These are phyloP conservation scores for Halictus quadricinctus DNA, from an alignment of 2,888 invertebrate species.

Conservation along the genomic window DNA sequence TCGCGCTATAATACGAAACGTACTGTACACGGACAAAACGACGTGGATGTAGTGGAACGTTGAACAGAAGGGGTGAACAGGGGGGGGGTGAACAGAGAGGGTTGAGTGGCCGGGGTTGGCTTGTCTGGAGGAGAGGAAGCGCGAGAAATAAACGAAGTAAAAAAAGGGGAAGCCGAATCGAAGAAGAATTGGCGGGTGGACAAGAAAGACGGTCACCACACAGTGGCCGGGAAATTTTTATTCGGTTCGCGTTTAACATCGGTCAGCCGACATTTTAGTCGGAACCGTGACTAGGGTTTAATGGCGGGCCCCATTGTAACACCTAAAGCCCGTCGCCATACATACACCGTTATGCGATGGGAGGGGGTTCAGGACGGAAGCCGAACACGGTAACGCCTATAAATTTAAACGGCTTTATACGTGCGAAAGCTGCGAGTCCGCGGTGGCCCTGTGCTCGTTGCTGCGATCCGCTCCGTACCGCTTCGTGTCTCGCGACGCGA, in stretches of 20 bases:
- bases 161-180: constrained; percentile 1
- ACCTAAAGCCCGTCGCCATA: constrained; percentile 59
- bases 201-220: constrained; percentile 51
- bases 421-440: constrained; percentile 58
- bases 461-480: not conserved
- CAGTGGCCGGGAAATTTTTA: constrained; percentile 60
- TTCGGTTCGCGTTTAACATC: constrained; percentile 69
- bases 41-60: not conserved
- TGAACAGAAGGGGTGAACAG: not conserved
- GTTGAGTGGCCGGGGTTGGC: not conserved
- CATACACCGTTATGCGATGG: constrained; percentile 52
- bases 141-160: not conserved
- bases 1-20: not conserved
- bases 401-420: constrained; percentile 69
- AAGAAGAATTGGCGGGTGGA: constrained; percentile 12
- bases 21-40: not conserved
- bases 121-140: not conserved
- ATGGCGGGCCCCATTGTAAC: constrained; percentile 67
- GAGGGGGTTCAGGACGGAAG: constrained; percentile 9
- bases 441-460: not conserved
- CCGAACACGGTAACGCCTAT: constrained; percentile 65
- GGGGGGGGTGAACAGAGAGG: not conserved
- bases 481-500: not conserved
- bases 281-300: constrained; percentile 69
- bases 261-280: constrained; percentile 67